These are phyloP conservation scores for Prochilodus magdalenae DNA, from an alignment of 2,113 vertebrate genomes.

Conservation along the genomic window DNA sequence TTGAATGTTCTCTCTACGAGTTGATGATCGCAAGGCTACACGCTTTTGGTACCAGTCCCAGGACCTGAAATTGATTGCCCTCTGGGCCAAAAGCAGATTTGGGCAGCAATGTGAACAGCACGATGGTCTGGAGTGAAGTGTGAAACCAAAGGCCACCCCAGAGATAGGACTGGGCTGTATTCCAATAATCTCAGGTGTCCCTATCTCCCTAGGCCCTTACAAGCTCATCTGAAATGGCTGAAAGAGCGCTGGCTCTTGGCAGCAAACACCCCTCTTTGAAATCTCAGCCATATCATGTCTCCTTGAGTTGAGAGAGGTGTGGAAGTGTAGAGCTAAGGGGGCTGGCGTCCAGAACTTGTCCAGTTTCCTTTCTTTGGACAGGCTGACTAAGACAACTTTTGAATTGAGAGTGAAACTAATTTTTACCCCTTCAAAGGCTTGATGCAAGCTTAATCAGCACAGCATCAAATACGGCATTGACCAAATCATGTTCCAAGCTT, in stretches of 20 bases:
- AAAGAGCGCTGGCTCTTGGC: constrained; percentile 4
- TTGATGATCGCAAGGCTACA: not conserved
- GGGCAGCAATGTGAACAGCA: not conserved
- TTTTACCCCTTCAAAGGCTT: not conserved
- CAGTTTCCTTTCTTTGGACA: not conserved
- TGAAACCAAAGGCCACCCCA: not conserved
- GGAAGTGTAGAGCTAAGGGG: not conserved
- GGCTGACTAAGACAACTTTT: not conserved
- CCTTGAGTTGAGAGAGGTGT: not conserved
- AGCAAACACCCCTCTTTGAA: not conserved
- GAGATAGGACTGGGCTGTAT: not conserved
- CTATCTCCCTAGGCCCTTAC: not conserved
- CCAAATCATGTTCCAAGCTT: too few relatives aligned
- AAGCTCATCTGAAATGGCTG: constrained; percentile 28
- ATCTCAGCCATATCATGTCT: constrained; percentile 2
- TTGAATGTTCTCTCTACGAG: too few relatives aligned
- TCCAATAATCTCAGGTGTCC: not conserved
- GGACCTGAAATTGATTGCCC: not conserved
- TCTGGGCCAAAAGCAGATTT: not conserved
- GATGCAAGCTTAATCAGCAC: not conserved
- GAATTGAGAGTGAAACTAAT: not conserved
- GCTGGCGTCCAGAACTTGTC: constrained; percentile 4
- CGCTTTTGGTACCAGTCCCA: not conserved
- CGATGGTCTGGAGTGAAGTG: not conserved
- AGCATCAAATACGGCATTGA: not conserved